Base-by-base conservation (phyloP, 2,113 vertebrate species). In the Uropsilus gracilis region DNA sequence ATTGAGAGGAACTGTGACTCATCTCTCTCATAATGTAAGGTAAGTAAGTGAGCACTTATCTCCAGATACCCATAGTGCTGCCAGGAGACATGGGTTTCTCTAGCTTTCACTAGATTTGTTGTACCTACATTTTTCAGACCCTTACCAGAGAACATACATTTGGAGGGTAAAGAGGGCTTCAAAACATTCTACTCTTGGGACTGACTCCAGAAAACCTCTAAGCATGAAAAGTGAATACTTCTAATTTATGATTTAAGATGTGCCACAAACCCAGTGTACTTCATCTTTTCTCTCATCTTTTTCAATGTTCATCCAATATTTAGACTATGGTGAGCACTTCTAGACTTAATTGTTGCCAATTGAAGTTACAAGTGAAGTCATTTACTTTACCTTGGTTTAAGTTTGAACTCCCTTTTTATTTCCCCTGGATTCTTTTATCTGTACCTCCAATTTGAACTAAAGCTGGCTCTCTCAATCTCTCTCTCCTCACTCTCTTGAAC, bases 21-120 rank as follows among this genome's bases (percentile, higher is more conserved):
- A 77, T 77, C 76, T 81, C 34, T 77, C 53, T 75, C 55, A 61
- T 34, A 61, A 72, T n/a, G 17, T 14, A 50, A 72, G 61, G 44
- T n/a, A 93, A 90, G 75, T 50, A 87, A 90, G 28, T 20, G 24
- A 80, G 76, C 30, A 75, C 76, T 87, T 92, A 85, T 9, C 20
- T 94, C 32, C 12, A 28, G 37, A 76, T 28, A 76, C 9, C 39
- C 34, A 84, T 1, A 76, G 20, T 24, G 59, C 81, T 88, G 24
- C 50, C 53, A 50, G 20, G 37, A 89, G 32, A 73, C 55, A 69
- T 71, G 53, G 72, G 7, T 28, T 77, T 78, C 32, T 71, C 8
- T 17, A 73, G 76, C 4, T 73, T n/a, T 32, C 3, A 37, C 9
- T 4, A 8, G 20, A 82, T 69, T 64, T 77, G 10, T 44, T 53